A percentile compares a stretch with the other conserved stretches of the same genome.
These are phyloP conservation scores for Alethe castanea DNA, from an alignment of 2,113 vertebrate genomes.

Conservation along the genomic window DNA sequence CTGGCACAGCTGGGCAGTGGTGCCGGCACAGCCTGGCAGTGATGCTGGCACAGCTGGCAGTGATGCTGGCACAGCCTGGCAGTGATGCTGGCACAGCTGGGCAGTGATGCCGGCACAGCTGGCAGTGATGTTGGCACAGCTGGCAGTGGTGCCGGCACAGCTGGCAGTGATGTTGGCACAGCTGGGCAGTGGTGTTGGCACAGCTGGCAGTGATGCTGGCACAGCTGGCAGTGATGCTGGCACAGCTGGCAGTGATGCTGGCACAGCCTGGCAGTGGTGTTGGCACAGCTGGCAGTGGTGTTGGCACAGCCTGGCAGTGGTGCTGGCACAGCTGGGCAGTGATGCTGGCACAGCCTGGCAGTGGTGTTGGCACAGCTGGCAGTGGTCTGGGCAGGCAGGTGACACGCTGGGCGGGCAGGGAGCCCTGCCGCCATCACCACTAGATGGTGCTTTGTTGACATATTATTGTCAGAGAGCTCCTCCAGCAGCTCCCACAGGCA, in stretches of 20 bases:
- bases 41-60: not conserved
- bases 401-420: not conserved
- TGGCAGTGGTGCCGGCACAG: not conserved
- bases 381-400: fast-evolving
- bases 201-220: no score
- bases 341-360: not conserved
- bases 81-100: no score
- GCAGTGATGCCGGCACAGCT: not conserved
- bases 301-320: no score
- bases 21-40: not conserved
- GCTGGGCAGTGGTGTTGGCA: no score
- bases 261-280: not conserved
- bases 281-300: no score
- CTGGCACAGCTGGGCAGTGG: not conserved
- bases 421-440: not conserved
- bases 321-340: not conserved
- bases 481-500: not conserved
- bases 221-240: no score
- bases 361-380: not conserved
- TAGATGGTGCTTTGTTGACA: conserved; percentile 60
- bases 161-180: no score
- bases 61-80: no score
- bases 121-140: not conserved
- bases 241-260: fast-evolving
- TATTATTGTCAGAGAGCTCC: not conserved